Conservation (phyloP, 2,888 invertebrate genomes). For the Chromoteleia sp. region DNA sequence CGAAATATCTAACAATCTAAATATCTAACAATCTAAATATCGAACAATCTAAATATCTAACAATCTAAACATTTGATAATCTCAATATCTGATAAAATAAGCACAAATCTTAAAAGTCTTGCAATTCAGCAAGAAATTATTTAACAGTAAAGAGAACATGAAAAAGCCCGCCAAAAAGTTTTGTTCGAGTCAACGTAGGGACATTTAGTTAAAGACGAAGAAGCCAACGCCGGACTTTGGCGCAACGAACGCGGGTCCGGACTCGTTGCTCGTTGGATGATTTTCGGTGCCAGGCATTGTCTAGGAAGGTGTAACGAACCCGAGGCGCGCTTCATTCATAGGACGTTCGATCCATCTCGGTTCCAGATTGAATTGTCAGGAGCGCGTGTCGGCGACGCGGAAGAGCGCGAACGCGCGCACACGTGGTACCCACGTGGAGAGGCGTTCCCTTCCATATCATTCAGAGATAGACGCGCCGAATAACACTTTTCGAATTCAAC, state of each 20-base stretch:
- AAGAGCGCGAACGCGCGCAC: constrained; percentile 79
- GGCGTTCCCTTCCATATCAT: constrained; percentile 85
- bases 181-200: too few relatives aligned
- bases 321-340: constrained; percentile 42
- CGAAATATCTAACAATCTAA: constrained; percentile 99
- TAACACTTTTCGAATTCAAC: constrained; percentile 85
- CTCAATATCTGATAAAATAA: too few relatives aligned
- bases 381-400: constrained; percentile 72
- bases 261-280: not conserved
- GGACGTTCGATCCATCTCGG: constrained; percentile 63
- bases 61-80: too few relatives aligned
- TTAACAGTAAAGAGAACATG: too few relatives aligned
- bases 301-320: constrained; percentile 55
- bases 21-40: too few relatives aligned
- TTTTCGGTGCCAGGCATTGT: constrained; percentile 26
- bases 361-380: constrained; percentile 66
- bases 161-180: too few relatives aligned
- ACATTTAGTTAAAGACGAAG: too few relatives aligned
- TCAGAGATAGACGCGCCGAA: constrained; percentile 85
- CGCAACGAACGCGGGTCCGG: not conserved
- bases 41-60: too few relatives aligned
- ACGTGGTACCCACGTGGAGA: constrained; percentile 84
- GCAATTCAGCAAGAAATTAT: too few relatives aligned
- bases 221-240: not conserved
- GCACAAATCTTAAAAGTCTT: too few relatives aligned